Conservation (phyloP, 1,140 invertebrate genomes). For the Rhyacophila brunnea region DNA sequence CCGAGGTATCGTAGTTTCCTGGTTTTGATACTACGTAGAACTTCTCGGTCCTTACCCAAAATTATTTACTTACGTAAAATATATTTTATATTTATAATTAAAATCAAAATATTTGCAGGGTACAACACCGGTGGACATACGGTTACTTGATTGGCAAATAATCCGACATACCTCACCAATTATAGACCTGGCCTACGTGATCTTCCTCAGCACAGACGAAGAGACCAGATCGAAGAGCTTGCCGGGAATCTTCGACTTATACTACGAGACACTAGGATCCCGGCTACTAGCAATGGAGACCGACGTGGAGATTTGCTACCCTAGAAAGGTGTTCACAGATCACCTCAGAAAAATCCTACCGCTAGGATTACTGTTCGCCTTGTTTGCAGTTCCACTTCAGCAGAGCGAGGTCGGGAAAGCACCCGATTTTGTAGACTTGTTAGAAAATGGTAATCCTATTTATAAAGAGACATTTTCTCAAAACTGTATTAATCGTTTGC, state of each 20-base stretch:
- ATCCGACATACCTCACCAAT: slow-evolving; percentile 57
- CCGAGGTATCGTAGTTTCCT: too few relatives aligned
- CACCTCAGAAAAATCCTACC: slow-evolving; percentile 41
- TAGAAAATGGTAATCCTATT: background rate
- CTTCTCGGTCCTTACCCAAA: too few relatives aligned
- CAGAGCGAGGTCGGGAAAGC: slow-evolving; percentile 38
- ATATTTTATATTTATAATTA: too few relatives aligned
- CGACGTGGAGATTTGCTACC: slow-evolving; percentile 47
- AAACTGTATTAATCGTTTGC: background rate
- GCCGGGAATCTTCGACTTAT: slow-evolving; percentile 52
- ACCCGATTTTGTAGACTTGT: slow-evolving; percentile 25
- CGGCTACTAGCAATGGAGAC: slow-evolving; percentile 44
- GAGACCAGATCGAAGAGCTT: slow-evolving; percentile 49
- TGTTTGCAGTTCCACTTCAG: slow-evolving; percentile 43
- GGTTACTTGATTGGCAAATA: slow-evolving; percentile 59
- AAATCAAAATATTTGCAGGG: too few relatives aligned
- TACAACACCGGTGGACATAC: slow-evolving; percentile 43
- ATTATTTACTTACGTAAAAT: too few relatives aligned
- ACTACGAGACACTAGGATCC: slow-evolving; percentile 51
- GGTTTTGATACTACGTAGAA: too few relatives aligned
- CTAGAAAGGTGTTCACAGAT: slow-evolving; percentile 43
- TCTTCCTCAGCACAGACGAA: slow-evolving; percentile 55
- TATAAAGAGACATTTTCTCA: background rate
- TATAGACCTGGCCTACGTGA: slow-evolving; percentile 57
- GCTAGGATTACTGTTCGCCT: slow-evolving; percentile 41